phyloP scores from a whole-genome alignment of 2,797 vertebrate genomes.

The Eidolon dupreanum region DNA sequence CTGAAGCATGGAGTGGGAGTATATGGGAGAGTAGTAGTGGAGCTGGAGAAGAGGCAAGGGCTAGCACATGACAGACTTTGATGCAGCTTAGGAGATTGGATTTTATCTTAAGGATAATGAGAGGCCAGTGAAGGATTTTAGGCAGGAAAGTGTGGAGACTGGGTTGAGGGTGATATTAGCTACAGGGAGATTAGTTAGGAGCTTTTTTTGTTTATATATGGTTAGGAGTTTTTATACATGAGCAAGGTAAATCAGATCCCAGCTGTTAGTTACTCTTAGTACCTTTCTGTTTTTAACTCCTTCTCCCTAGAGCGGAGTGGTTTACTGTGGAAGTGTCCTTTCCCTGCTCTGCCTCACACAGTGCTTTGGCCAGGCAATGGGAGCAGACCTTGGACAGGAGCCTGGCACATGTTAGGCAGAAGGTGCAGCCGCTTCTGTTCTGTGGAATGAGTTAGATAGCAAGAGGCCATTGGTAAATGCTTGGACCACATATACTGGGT shows the following conservation, averaged over 20 bases:
- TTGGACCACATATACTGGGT: background rate
- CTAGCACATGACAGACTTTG: background rate
- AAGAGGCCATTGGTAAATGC: background rate
- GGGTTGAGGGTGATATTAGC: background rate
- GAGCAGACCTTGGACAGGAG: background rate
- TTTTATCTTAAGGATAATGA: background rate
- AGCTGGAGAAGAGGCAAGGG: background rate
- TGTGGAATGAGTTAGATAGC: background rate
- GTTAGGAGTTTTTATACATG: background rate
- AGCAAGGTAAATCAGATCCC: background rate
- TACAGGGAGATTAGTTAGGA: background rate
- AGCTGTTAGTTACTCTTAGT: background rate
- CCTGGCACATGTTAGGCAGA: background rate
- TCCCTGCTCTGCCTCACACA: background rate
- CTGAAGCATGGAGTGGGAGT: background rate
- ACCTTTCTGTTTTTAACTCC: background rate
- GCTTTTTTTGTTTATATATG: background rate
- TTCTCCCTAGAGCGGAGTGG: background rate
- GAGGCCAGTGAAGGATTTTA: background rate
- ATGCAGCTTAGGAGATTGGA: background rate
- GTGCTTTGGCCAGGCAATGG: background rate
- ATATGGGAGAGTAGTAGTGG: background rate
- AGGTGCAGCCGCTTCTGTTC: background rate
- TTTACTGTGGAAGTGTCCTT: background rate
- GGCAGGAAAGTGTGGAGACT: background rate